Percentiles rank a stretch among this genome's conserved stretches.
These are phyloP conservation scores for Ciconia boyciana DNA, from an alignment of 2,113 vertebrate species.

Conservation along the genomic window DNA sequence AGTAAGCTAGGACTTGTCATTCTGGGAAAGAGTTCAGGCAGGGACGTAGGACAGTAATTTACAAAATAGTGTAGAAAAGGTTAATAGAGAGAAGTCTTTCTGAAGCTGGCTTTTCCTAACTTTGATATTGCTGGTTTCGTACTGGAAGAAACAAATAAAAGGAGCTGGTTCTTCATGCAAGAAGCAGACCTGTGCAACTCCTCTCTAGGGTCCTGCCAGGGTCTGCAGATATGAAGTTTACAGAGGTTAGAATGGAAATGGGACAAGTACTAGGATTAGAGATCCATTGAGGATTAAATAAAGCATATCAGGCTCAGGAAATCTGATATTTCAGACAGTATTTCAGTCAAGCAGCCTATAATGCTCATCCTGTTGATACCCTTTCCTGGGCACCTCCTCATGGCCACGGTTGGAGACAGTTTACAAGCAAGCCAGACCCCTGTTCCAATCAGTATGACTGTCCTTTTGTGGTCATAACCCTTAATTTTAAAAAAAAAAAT, in stretches of 20 bases:
- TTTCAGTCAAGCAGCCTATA: not conserved
- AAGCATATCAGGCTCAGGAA: not conserved
- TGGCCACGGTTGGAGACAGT: not conserved
- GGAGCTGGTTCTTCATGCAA: not conserved
- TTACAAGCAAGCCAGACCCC: not conserved
- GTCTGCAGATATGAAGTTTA: not conserved
- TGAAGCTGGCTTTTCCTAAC: not conserved
- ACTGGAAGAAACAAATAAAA: not conserved
- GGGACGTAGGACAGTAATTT: not conserved
- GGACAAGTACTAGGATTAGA: not conserved
- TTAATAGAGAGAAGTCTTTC: not conserved
- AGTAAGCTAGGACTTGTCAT: not conserved
- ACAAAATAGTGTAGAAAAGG: not conserved
- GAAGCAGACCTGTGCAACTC: not conserved
- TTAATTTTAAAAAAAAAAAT: not conserved
- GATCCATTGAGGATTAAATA: not conserved
- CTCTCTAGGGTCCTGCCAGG: not conserved
- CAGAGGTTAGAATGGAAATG: not conserved
- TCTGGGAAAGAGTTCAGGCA: not conserved
- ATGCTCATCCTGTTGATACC: not conserved
- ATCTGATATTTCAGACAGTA: not conserved
- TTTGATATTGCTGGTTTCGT: not conserved
- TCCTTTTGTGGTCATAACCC: not conserved
- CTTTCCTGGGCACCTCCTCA: not conserved
- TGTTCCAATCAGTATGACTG: not conserved